Evolutionary conservation across 2,888 invertebrate species (phyloP).

Genomic region (Eilema depressum): DNA sequence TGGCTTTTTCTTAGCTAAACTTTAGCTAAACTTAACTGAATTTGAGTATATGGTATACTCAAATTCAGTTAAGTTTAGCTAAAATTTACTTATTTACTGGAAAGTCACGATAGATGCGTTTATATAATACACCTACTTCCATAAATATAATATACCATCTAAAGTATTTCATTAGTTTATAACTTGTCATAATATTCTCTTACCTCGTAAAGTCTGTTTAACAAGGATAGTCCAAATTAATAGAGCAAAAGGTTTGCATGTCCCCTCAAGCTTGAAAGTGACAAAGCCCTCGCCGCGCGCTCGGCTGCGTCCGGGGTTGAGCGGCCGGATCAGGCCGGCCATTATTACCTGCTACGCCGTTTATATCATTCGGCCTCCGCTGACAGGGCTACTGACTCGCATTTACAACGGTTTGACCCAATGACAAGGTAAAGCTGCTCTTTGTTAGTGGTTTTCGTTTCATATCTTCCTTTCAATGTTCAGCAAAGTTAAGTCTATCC

Average conservation of each 20-base stretch:
- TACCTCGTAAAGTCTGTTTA: neutral
- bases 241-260: neutral
- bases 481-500: too few species aligned
- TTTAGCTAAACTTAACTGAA: too few species aligned
- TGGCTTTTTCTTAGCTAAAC: too few species aligned
- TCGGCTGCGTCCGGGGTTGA: slow-evolving; percentile 10
- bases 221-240: neutral
- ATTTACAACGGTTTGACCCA: neutral
- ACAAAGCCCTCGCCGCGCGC: slow-evolving; percentile 8
- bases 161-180: neutral
- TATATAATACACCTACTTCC: too few species aligned
- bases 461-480: neutral
- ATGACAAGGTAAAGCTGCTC: neutral
- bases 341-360: neutral
- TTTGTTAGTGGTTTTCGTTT: neutral
- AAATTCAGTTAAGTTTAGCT: too few species aligned
- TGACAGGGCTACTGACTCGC: slow-evolving; percentile 2
- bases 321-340: slow-evolving; percentile 16
- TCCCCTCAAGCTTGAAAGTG: slow-evolving; percentile 9
- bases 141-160: too few species aligned
- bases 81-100: too few species aligned
- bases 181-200: neutral
- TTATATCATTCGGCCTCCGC: neutral
- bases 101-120: too few species aligned
- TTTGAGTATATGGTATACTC: too few species aligned